Base-by-base conservation (phyloP, 1,140 invertebrate species). In the Nylanderia fulva region DNA sequence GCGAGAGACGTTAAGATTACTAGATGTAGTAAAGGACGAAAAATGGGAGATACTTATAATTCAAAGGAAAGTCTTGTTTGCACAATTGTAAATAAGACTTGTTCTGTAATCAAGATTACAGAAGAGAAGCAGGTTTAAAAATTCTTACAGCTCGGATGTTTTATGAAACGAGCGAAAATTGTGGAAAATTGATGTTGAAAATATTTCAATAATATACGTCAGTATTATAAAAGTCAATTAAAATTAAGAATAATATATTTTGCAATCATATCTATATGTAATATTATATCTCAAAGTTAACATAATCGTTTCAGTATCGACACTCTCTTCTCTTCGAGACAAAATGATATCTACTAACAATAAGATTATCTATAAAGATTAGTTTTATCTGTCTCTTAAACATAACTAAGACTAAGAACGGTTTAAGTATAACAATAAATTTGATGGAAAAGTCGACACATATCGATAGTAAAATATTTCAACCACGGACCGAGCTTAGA, bases 21-120 rank as follows among this genome's bases (percentile, higher is more conserved):
- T 33, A 13, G 82, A 76, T 45, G 82, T 13, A 33, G 39, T 29
- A 64, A 64, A 77, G 54, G 45, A 56, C 82, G 63, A 79, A 79
- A 79, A 79, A 79, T 56, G 63, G 48, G 33, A 68, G 60, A 68
- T 68, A 68, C 76, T 79, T 68, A 68, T 68, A 54, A 68, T 68
- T 54, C 63, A 42, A 27, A 54, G 42, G 21, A 27, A 42, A 33
- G 39, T 58, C 52, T 42, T 71, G 52, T 80, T 71, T 71, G 52
- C 77, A 39, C 24, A 29, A 58, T 58, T 33, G 66, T 54, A 71
- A 72, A 58, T 72, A 39, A 39, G 71, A 82, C 29, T 72, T 82
- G 24, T 58, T 60, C 18, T 54, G 21, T 52, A 69, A 54, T 63
- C 21, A 79, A 80, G 52, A 58, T 56, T 68, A 29, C 48, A 72